phyloP scores from a whole-genome alignment of 2,797 vertebrate species.

The Catostomus latipinnis region DNA sequence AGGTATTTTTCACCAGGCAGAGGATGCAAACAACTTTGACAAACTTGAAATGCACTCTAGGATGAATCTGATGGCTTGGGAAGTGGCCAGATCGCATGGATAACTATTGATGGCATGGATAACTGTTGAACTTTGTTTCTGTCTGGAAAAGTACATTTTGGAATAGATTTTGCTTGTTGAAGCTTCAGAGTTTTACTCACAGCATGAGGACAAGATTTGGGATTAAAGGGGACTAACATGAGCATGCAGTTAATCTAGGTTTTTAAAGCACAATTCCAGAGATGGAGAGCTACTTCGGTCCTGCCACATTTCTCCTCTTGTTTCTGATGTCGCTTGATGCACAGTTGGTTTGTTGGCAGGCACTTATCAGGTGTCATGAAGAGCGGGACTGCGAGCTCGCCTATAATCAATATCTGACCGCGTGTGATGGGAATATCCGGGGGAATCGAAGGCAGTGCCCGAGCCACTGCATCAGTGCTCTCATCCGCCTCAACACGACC shows the following conservation, averaged over 20 bases:
- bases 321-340: constrained; percentile 72
- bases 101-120: background rate
- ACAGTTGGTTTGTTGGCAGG: constrained; percentile 81
- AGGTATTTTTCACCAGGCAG: constrained; percentile 19
- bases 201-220: background rate
- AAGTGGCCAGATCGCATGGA: background rate
- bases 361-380: constrained; percentile 78
- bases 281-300: constrained; percentile 74
- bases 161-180: background rate
- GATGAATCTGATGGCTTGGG: constrained; percentile 22
- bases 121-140: background rate
- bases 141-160: background rate
- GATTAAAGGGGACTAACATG: background rate
- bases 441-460: constrained; percentile 76
- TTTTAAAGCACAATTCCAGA: constrained; percentile 51
- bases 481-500: constrained; percentile 80
- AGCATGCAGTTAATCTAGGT: constrained; percentile 20
- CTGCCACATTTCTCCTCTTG: constrained; percentile 70
- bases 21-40: background rate
- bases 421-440: constrained; percentile 77
- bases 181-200: background rate
- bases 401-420: constrained; percentile 76
- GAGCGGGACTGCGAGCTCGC: constrained; percentile 80
- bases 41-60: constrained; percentile 17
- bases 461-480: constrained; percentile 81